Percentiles rank a stretch among this genome's conserved stretches.
Conservation (phyloP, 2,113 vertebrate species). For the Pundamilia nyererei region DNA sequence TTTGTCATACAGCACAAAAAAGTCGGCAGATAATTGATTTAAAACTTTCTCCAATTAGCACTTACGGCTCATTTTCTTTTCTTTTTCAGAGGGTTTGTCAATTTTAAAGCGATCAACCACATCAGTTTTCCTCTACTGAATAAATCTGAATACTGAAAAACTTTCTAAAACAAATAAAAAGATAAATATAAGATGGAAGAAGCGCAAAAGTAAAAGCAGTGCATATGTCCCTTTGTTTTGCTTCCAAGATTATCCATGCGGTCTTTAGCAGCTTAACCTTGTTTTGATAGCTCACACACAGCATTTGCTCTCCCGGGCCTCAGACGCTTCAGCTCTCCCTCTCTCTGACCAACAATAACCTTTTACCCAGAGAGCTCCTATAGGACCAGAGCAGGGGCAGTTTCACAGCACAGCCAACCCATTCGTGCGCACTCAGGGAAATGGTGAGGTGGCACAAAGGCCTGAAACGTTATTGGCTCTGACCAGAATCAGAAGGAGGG, state of each 20-base stretch:
- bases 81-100: neutral
- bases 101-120: neutral
- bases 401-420: neutral
- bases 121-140: neutral
- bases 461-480: conserved; percentile 49
- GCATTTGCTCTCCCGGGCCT: neutral
- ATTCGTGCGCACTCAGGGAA: conserved; percentile 45
- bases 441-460: conserved; percentile 26
- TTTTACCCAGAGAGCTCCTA: conserved; percentile 65
- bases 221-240: neutral
- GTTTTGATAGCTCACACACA: neutral
- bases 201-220: neutral
- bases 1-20: neutral
- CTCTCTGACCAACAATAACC: conserved; percentile 43
- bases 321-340: neutral
- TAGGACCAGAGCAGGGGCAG: conserved; percentile 29
- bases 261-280: neutral
- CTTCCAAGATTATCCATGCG: neutral
- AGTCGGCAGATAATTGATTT: neutral
- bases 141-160: neutral
- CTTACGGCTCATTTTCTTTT: neutral
- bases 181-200: neutral
- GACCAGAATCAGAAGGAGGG: conserved; percentile 32
- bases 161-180: neutral
- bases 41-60: neutral